Percentiles rank a stretch among this genome's conserved stretches.
phyloP scores from a whole-genome alignment of 2,888 invertebrate genomes.

The Lasioglossum malachurum region DNA sequence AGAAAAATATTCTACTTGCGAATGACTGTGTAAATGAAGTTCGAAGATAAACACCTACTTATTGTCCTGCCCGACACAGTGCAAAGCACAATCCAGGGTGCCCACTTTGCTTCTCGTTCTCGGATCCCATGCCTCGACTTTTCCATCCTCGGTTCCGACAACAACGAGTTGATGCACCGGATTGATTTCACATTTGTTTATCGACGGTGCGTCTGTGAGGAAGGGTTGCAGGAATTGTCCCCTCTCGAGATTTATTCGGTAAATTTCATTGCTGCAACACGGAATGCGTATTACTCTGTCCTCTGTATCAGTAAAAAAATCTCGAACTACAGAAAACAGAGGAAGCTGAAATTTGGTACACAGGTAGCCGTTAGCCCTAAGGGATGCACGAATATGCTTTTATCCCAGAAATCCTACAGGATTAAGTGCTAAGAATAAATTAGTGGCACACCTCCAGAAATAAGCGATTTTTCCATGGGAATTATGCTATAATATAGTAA shows the following conservation, averaged over 20 bases:
- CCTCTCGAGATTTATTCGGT: slow-evolving; percentile 97
- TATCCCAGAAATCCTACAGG: no score
- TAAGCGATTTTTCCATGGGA: no score
- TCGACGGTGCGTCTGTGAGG: slow-evolving; percentile 89
- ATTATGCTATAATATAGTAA: background rate
- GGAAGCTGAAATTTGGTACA: no score
- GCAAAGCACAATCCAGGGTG: slow-evolving; percentile 93
- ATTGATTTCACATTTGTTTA: slow-evolving; percentile 95
- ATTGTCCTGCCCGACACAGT: slow-evolving; percentile 87
- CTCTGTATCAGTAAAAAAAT: no score
- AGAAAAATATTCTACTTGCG: background rate
- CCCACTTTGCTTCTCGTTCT: slow-evolving; percentile 91
- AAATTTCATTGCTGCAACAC: slow-evolving; percentile 91
- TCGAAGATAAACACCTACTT: slow-evolving; percentile 74
- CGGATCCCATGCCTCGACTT: slow-evolving; percentile 99
- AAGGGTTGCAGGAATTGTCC: slow-evolving; percentile 97
- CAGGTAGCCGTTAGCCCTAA: no score
- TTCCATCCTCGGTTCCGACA: slow-evolving; percentile 95
- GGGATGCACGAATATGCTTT: no score
- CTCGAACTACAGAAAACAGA: no score
- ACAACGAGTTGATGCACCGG: slow-evolving; percentile 94
- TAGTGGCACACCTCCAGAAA: no score
- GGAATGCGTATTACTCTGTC: background rate
- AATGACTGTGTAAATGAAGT: background rate
- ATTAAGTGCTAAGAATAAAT: no score